Evolutionary conservation across 1,140 invertebrate species (phyloP).

Genomic region (Latrodectus geometricus): DNA sequence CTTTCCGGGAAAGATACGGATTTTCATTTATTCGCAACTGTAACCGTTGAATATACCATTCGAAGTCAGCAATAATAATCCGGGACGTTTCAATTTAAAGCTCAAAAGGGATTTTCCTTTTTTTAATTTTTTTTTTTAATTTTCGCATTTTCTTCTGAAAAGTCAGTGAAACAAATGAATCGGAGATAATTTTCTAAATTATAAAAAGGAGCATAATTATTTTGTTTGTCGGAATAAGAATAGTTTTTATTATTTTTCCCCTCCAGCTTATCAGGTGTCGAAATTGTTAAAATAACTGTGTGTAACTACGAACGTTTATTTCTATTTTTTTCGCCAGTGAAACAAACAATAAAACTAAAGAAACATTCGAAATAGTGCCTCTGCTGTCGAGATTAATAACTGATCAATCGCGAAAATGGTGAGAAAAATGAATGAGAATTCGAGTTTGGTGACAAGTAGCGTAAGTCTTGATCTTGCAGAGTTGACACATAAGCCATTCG

Average conservation of each 20-base stretch:
- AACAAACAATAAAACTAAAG: no score
- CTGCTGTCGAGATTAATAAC: no score
- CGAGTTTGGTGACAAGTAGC: no score
- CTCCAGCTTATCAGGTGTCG: no score
- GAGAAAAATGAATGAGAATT: no score
- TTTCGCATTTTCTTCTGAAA: not conserved
- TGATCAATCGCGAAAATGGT: no score
- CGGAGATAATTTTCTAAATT: not conserved
- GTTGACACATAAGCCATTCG: no score
- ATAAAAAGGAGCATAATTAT: not conserved
- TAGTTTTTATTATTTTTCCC: not conserved
- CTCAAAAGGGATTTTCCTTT: conserved; percentile 8
- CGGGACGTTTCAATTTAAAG: conserved; percentile 11
- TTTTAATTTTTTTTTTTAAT: not conserved
- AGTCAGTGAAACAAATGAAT: not conserved
- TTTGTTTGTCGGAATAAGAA: not conserved
- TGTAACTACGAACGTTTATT: no score
- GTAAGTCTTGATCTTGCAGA: no score
- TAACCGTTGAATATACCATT: not conserved
- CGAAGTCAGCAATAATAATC: conserved; percentile 20
- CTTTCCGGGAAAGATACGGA: not conserved
- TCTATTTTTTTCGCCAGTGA: no score
- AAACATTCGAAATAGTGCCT: no score
- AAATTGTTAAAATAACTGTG: no score
- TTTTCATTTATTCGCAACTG: conserved; percentile 1